phyloP scores from a whole-genome alignment of 2,888 invertebrate species.

The Protodeltote pygarga region DNA sequence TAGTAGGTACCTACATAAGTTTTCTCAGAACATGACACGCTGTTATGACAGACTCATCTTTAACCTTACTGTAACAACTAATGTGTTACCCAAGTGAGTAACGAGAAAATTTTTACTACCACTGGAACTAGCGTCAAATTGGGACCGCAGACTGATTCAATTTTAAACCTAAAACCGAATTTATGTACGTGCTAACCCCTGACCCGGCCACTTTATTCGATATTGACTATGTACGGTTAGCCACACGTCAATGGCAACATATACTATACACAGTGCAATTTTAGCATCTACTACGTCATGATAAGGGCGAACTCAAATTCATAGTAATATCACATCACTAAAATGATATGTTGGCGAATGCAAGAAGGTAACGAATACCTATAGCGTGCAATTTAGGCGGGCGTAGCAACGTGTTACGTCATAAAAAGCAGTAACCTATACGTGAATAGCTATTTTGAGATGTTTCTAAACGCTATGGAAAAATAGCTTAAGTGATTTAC shows the following conservation, averaged over 20 bases:
- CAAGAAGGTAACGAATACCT: no score
- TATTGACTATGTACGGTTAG: no score
- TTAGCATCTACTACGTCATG: no score
- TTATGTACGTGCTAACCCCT: slow-evolving; percentile 11
- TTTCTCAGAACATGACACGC: no score
- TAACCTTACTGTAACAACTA: slow-evolving; percentile 7
- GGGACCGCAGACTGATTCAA: slow-evolving; percentile 1
- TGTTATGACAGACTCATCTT: no score
- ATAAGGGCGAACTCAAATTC: no score
- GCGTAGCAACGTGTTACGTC: slow-evolving; percentile 59
- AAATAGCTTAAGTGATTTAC: slow-evolving; percentile 78
- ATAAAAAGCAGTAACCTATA: slow-evolving; percentile 62
- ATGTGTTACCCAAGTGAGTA: no score
- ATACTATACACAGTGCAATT: no score
- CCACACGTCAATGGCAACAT: no score
- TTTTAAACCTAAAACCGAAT: slow-evolving; percentile 19
- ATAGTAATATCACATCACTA: no score
- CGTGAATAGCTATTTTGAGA: slow-evolving; percentile 73
- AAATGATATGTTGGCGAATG: neutral
- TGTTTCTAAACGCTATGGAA: slow-evolving; percentile 68
- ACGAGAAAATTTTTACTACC: slow-evolving; percentile 15
- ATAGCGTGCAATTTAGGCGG: no score
- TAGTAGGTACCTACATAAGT: no score
- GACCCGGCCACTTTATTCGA: slow-evolving; percentile 25
- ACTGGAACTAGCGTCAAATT: slow-evolving; percentile 10